phyloP scores from a whole-genome alignment of 2,113 vertebrate species.

The Ivindomyrus marchei region DNA sequence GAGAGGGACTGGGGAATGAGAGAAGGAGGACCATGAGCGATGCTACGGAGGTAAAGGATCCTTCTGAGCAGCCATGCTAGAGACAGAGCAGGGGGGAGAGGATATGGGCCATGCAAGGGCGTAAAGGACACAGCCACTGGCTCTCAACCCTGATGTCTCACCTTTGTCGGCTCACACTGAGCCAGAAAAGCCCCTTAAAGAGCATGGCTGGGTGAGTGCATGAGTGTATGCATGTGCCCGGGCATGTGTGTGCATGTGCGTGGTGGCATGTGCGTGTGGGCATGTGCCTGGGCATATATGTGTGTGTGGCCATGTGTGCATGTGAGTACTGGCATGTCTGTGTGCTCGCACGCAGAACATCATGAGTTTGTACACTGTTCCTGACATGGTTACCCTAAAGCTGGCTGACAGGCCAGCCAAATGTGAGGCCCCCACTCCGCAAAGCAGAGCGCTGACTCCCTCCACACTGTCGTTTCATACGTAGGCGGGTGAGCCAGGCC shows the following conservation, averaged over 20 bases:
- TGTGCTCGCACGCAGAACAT: not conserved
- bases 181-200: not conserved
- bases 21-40: not conserved
- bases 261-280: not conserved
- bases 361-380: not conserved
- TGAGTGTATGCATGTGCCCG: not conserved
- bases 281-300: not conserved
- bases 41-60: not conserved
- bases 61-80: not conserved
- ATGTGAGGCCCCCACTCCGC: not conserved
- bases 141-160: not conserved
- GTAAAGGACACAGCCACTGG: not conserved
- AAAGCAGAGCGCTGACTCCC: not conserved
- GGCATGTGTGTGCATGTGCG: not conserved
- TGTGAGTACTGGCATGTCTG: conserved; percentile 14
- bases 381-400: not conserved
- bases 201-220: not conserved
- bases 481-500: not conserved
- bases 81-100: not conserved
- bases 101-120: not conserved
- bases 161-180: not conserved
- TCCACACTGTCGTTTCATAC: not conserved
- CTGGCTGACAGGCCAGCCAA: no score
- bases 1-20: not conserved
- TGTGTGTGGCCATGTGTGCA: conserved; percentile 18